Percentiles rank a stretch among this genome's conserved stretches.
Evolutionary conservation across 1,140 invertebrate species (phyloP).

Genomic region (Brevipalpus yothersi): DNA sequence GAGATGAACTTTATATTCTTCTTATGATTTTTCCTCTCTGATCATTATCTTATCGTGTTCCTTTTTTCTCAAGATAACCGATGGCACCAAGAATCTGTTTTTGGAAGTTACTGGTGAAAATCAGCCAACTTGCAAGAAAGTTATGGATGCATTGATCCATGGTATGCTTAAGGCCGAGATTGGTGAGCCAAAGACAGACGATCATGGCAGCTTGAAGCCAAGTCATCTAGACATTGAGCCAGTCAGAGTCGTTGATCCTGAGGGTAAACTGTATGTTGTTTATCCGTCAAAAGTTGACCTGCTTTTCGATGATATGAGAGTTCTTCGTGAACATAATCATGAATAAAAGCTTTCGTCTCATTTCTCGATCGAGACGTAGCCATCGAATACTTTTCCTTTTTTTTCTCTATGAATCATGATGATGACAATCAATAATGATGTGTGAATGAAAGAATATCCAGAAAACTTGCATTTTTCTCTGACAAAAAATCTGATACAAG

Average conservation of each 20-base stretch:
- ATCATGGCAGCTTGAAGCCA: neutral
- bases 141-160: slow-evolving; percentile 36
- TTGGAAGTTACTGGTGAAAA: slow-evolving; percentile 50
- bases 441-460: no score
- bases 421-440: no score
- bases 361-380: no score
- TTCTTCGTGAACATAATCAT: slow-evolving; percentile 8
- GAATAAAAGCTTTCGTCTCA: neutral
- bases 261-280: slow-evolving; percentile 38
- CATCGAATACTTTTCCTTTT: no score
- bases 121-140: slow-evolving; percentile 35
- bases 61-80: slow-evolving; percentile 7
- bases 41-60: neutral
- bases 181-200: slow-evolving; percentile 10
- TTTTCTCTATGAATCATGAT: no score
- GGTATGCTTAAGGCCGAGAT: slow-evolving; percentile 29
- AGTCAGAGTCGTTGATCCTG: slow-evolving; percentile 38
- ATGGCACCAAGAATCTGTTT: slow-evolving; percentile 36
- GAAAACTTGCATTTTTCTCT: no score
- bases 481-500: no score
- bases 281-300: slow-evolving; percentile 52
- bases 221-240: slow-evolving; percentile 31
- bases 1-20: no score
- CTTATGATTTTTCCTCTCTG: neutral
- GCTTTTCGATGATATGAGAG: slow-evolving; percentile 11